Evolutionary conservation across 2,113 vertebrate genomes (phyloP).

Genomic region (Numida meleagris): DNA sequence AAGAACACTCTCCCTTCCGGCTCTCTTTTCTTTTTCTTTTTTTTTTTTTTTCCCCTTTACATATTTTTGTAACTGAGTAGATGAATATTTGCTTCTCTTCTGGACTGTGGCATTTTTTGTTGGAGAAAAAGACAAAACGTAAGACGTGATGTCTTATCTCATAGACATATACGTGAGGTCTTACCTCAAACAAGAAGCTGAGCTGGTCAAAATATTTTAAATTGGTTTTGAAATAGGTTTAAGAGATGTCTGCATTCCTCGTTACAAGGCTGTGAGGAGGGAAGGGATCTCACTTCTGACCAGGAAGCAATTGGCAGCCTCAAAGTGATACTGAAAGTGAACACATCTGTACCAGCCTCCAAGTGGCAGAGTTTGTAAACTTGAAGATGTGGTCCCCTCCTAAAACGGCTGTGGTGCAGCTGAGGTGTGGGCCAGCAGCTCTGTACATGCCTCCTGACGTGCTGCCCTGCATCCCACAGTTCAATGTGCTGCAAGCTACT

Average conservation of each 20-base stretch:
- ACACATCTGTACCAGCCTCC: not conserved
- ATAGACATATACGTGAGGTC: not conserved
- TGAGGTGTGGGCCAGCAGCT: not conserved
- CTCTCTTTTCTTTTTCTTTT: not conserved
- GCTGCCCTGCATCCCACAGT: not conserved
- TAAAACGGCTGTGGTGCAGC: not conserved
- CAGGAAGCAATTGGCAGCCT: not conserved
- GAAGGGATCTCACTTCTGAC: not conserved
- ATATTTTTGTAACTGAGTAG: not conserved
- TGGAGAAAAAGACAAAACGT: not conserved
- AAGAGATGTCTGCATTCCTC: rapidly evolving
- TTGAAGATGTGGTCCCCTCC: not conserved
- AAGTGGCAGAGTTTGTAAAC: not conserved
- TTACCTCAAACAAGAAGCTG: not conserved
- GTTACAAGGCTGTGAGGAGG: not conserved
- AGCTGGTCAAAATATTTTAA: not conserved
- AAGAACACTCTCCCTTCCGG: not conserved
- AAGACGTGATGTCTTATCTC: too few species aligned
- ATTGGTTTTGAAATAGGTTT: not conserved
- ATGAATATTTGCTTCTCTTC: not conserved
- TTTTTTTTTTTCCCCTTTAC: not conserved
- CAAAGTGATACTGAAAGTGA: slow-evolving; percentile 46
- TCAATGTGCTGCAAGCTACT: not conserved
- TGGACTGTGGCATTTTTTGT: not conserved
- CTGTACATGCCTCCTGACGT: not conserved